Percentiles rank a stretch among this genome's conserved stretches.
Evolutionary conservation across 2,113 vertebrate species (phyloP).

Genomic region (Charina bottae): DNA sequence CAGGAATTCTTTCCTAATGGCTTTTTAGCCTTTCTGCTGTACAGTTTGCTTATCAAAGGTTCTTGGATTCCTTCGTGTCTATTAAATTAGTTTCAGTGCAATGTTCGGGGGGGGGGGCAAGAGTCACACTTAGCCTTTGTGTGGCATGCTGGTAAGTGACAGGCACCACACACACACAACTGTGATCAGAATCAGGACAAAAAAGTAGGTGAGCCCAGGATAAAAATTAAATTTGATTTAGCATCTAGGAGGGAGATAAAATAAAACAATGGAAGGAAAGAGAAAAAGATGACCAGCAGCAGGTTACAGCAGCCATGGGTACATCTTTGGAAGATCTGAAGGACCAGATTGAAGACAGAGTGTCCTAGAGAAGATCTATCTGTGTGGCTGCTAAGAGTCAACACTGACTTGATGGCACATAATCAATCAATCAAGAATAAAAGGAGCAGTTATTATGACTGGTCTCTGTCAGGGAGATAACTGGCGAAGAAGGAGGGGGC

Average conservation of each 20-base stretch:
- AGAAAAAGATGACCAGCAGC: not conserved
- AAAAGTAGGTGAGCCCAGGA: not conserved
- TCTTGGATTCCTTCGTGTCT: not conserved
- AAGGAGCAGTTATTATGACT: not conserved
- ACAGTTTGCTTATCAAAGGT: not conserved
- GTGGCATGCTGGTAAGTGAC: not conserved
- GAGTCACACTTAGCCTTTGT: not conserved
- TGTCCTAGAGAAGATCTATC: not conserved
- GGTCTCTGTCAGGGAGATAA: too few species aligned
- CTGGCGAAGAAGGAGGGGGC: too few species aligned
- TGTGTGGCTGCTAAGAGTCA: not conserved
- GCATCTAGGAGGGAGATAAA: not conserved
- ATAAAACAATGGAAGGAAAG: not conserved
- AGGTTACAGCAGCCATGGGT: not conserved
- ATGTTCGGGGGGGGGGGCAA: not conserved
- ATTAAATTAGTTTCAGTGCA: not conserved
- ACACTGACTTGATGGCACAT: not conserved
- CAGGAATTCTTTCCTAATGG: not conserved
- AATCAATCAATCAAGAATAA: not conserved
- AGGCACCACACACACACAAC: not conserved
- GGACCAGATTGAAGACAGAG: not conserved
- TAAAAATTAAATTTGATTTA: not conserved
- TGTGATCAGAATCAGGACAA: not conserved
- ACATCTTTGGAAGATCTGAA: not conserved
- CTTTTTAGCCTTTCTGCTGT: not conserved